phyloP scores from a whole-genome alignment of 2,888 invertebrate species.

The Spialia ferax region DNA sequence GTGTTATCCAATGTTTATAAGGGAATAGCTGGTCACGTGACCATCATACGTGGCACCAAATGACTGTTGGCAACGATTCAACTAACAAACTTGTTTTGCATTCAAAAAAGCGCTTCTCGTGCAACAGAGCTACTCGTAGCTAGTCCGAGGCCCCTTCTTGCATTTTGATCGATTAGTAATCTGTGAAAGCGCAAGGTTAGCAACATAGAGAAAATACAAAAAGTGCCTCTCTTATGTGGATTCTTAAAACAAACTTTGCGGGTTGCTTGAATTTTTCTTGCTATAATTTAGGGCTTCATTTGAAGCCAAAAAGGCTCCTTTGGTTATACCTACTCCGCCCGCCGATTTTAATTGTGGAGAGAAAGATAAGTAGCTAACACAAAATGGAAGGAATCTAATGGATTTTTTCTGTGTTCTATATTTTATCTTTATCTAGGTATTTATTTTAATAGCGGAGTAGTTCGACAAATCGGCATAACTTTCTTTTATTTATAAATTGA shows the following conservation, averaged over 20 bases:
- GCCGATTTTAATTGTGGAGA: no score
- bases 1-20: slow-evolving; percentile 75
- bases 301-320: no score
- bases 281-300: no score
- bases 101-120: slow-evolving; percentile 62
- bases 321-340: no score
- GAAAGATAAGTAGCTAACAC: no score
- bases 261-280: not conserved
- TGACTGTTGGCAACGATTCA: slow-evolving; percentile 73
- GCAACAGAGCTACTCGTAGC: slow-evolving; percentile 65
- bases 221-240: not conserved
- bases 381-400: no score
- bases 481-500: no score
- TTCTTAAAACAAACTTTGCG: not conserved
- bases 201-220: slow-evolving; percentile 3
- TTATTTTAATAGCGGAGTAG: no score
- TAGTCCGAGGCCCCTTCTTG: slow-evolving; percentile 63
- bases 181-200: slow-evolving; percentile 38
- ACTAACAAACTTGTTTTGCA: slow-evolving; percentile 56
- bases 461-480: no score
- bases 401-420: no score
- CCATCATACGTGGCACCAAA: slow-evolving; percentile 60
- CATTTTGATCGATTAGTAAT: slow-evolving; percentile 54
- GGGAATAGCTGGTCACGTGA: slow-evolving; percentile 61
- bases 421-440: no score